A percentile compares a stretch with the other conserved stretches of the same genome.
These are phyloP conservation scores for Chunga burmeisteri DNA, from an alignment of 2,113 vertebrate genomes.

Conservation along the genomic window DNA sequence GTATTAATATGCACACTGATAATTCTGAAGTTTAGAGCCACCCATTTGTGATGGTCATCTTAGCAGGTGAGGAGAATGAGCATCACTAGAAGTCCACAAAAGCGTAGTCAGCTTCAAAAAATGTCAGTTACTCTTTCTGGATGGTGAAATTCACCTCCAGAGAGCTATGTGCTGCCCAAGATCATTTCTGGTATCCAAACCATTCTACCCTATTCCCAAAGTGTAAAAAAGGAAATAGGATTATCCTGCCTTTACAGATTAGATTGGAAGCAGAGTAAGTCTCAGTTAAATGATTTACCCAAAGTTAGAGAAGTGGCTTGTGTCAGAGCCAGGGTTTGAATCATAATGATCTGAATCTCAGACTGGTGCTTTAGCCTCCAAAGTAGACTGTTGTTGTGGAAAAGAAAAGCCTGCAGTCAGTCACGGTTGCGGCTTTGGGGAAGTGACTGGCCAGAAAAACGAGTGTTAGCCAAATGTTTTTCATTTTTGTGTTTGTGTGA, in stretches of 20 bases:
- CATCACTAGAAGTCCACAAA: not conserved
- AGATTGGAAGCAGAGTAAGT: not conserved
- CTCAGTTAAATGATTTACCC: not conserved
- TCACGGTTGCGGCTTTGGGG: not conserved
- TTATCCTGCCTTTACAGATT: not conserved
- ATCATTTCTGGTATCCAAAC: not conserved
- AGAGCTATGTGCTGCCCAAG: not conserved
- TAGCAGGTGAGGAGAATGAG: not conserved
- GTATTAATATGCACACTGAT: not conserved
- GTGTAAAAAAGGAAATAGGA: not conserved
- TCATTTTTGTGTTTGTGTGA: not conserved
- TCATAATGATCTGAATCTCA: not conserved
- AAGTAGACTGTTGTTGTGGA: not conserved
- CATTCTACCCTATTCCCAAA: not conserved
- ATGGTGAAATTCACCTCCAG: not conserved
- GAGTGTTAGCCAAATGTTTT: conserved; percentile 22
- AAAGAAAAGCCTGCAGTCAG: not conserved
- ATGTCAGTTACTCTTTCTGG: not conserved
- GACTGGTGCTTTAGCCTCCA: not conserved
- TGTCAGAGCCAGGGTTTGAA: not conserved
- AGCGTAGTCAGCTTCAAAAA: not conserved
- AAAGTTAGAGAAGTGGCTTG: not conserved
- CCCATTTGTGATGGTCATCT: not conserved
- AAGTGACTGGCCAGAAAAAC: not conserved
- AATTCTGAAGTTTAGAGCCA: not conserved